Base-by-base conservation (phyloP, 2,888 invertebrate genomes). In the Folsomia manolachei region DNA sequence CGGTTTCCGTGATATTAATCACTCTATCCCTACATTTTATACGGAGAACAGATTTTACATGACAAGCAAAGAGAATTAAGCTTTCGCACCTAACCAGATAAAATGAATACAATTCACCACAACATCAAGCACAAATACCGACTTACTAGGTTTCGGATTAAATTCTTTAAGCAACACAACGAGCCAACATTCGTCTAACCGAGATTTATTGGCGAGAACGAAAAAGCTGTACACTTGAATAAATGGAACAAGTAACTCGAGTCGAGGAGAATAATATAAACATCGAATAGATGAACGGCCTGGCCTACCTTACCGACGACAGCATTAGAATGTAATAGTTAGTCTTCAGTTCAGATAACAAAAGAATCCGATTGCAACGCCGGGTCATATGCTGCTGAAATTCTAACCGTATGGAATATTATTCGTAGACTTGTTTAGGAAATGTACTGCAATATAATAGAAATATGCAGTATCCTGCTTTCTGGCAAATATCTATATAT, bases 201-300 rank as follows among this genome's bases (percentile, higher is more conserved):
- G 66, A 66, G 66, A 66, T 66, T 66, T 66, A 66, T 66, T 66
- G 52, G 66, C 23, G n/a, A n/a, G n/a, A n/a, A n/a, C n/a, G 51
- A 51, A 51, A 11, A 52, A 52, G 19, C 52, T 4, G 66, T 51
- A 51, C 25, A 23, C 19, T 24, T 14, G 25, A 51, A n/a, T 66
- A 66, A 66, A 66, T 66, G 66, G 66, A 66, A 53, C 52, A 66
- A 66, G 27, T 24, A 52, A 66, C 4, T 18, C 18, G 24, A 62
- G 25, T 1, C 25, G 66, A 66, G 21, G 11, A 26, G 51, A 9
- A n/a, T n/a, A n/a, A 51, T 51, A 51, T 51, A 51, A 51, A 51
- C 51, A 51, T 9, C 9, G 51, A 11, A 51, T 51, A 11, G 18
- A 18, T 11, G 51, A 51, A 18, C 51, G 51, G n/a, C n/a, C n/a